These are phyloP conservation scores for Platanista minor DNA, from an alignment of 2,113 vertebrate genomes.

Conservation along the genomic window DNA sequence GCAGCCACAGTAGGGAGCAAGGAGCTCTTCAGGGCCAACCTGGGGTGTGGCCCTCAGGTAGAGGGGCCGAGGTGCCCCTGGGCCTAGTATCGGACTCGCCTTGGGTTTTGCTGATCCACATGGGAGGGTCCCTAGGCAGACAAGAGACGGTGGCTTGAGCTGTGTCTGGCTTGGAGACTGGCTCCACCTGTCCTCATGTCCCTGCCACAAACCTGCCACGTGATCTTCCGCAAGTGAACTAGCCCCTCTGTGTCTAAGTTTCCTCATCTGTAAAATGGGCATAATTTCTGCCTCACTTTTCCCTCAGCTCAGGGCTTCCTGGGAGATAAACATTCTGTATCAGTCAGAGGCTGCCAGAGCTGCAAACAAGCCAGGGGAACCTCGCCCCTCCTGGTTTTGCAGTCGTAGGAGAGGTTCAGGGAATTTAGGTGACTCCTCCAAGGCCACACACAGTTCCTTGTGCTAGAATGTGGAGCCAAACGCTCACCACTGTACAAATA, in stretches of 20 bases:
- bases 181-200: background rate
- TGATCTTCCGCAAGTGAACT: background rate
- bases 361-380: background rate
- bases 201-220: background rate
- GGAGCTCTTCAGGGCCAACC: background rate
- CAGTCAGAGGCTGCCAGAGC: background rate
- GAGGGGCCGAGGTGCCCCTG: background rate
- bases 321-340: background rate
- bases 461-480: background rate
- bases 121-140: background rate
- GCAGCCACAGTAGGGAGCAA: background rate
- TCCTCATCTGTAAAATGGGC: background rate
- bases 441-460: background rate
- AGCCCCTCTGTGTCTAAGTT: background rate
- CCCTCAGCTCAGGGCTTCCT: background rate
- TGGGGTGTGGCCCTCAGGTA: background rate
- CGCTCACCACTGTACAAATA: background rate
- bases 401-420: background rate
- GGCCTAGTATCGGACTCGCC: background rate
- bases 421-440: background rate
- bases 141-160: background rate
- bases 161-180: background rate
- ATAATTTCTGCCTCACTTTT: background rate
- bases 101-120: background rate
- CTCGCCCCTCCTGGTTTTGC: background rate